Evolutionary conservation across 1,140 invertebrate genomes (phyloP), one percentile per base, ranked within the genome.

Genomic region (Anadara kagoshimensis): DNA sequence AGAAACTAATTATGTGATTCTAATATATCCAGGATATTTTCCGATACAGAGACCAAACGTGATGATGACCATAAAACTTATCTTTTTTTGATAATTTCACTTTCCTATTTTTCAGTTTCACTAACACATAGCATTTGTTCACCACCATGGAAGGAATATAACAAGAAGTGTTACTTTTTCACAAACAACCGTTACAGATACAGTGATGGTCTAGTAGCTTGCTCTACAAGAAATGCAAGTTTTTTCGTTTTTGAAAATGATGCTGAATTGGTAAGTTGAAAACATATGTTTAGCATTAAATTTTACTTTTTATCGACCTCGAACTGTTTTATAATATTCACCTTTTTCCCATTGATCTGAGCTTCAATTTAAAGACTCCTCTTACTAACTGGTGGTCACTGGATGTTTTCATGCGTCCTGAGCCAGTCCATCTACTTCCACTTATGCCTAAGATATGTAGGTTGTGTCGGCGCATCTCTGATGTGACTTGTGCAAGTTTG

Each of bases 131-230:
- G 29, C 29, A 36, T 36, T 36, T 36, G 29, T 36, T 36, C 29
- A 36, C 29, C 29, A 36, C 29, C 29, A 36, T 75, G 73, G 73
- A 70, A 56, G 44, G 73, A 75, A 67, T 66, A 75, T 20, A 70
- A 75, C 43, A 68, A 64, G 29, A 56, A 22, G 1, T 75, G 73
- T 56, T 75, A 75, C 54, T 75, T 66, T 20, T 59, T 75, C 29
- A 47, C 67, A 7, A 57, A 51, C 29, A 62, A 66, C 1, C 22
- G 18, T 11, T 65, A 66, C n/a, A 20, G 67, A 44, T 66, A 45
- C 24, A 66, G 22, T 41, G 73, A 75, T 29, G 62, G 45, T 18
- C 11, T 41, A 36, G 26, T 36, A 54, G 45, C 66, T 43, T 75
- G 73, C 36, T 64, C 61, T n/a, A 36, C 54, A 41, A 49, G 73